phyloP scores from a whole-genome alignment of 2,797 vertebrate species.

The Podarcis siculus region DNA sequence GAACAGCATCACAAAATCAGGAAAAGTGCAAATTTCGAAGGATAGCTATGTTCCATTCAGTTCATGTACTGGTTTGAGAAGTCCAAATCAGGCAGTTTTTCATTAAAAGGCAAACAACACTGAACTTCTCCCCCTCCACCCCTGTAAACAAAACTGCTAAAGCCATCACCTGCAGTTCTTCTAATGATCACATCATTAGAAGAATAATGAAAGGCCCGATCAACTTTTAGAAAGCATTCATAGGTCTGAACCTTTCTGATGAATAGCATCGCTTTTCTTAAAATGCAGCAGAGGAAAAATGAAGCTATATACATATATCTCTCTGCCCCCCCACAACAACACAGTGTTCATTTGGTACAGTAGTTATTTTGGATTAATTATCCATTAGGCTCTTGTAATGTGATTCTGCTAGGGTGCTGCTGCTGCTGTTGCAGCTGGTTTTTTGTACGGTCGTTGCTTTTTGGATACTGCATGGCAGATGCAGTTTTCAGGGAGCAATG shows the following conservation, averaged over 20 bases:
- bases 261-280: slow-evolving; percentile 14
- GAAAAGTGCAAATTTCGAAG: no score
- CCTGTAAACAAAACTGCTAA: neutral
- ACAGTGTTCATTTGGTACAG: slow-evolving; percentile 33
- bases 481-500: slow-evolving; percentile 8
- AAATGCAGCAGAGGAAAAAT: slow-evolving; percentile 19
- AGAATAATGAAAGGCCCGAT: neutral
- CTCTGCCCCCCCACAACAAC: neutral
- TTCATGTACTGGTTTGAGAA: no score
- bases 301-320: neutral
- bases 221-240: neutral
- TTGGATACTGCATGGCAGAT: slow-evolving; percentile 1
- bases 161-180: neutral
- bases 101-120: no score
- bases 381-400: slow-evolving; percentile 53
- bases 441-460: slow-evolving; percentile 37
- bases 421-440: neutral
- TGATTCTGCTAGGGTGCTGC: slow-evolving; percentile 35
- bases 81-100: no score
- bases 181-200: neutral
- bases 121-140: fast-evolving
- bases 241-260: slow-evolving; percentile 9
- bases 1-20: no score
- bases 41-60: no score
- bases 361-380: slow-evolving; percentile 47